Conservation (phyloP, 2,113 vertebrate genomes). For the Myrmophylax atrothorax region DNA sequence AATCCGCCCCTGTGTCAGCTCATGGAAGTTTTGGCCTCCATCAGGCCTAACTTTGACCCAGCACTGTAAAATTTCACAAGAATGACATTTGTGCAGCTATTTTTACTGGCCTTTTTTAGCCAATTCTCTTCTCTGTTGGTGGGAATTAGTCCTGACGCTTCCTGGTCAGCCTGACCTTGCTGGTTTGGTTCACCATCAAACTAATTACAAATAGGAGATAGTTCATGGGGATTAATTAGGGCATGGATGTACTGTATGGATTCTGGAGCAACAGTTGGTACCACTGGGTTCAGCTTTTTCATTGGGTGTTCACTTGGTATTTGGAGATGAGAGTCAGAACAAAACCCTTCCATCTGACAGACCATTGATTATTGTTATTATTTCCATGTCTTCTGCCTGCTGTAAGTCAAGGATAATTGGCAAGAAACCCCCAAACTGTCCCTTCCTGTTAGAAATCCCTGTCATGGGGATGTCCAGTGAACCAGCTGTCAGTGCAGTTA, state of each 20-base stretch:
- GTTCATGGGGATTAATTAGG: neutral
- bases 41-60: neutral
- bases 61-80: neutral
- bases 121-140: neutral
- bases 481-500: neutral
- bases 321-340: neutral
- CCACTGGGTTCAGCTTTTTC: neutral
- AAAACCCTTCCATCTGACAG: neutral
- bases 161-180: neutral
- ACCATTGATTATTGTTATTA: neutral
- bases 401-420: neutral
- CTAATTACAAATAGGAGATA: neutral
- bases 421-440: neutral
- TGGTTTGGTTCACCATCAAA: neutral
- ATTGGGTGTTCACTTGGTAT: neutral
- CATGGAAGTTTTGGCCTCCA: neutral
- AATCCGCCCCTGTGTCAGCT: rapidly evolving
- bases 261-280: constrained; percentile 17
- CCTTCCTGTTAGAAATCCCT: neutral
- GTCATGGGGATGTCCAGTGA: neutral
- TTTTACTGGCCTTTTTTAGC: neutral
- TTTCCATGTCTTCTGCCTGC: neutral
- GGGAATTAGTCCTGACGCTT: neutral
- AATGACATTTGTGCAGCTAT: neutral
- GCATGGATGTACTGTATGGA: neutral